These are phyloP conservation scores for Pelecanus crispus DNA, from an alignment of 2,113 vertebrate species.

Conservation along the genomic window DNA sequence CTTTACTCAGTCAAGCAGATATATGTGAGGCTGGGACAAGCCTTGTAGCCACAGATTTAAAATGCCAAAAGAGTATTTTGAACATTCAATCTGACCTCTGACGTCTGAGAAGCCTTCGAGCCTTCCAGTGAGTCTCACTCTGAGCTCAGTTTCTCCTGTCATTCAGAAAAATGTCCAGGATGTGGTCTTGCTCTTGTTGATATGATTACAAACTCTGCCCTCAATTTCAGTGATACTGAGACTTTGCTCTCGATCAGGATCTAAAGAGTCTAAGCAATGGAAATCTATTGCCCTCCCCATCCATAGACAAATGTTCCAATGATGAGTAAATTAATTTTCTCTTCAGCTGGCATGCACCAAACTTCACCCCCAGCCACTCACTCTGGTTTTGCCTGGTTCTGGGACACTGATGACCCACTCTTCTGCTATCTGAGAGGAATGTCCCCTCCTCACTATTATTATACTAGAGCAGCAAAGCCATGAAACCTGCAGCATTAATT, in stretches of 20 bases:
- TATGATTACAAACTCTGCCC: neutral
- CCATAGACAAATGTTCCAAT: neutral
- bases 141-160: neutral
- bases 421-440: neutral
- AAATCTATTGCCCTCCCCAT: neutral
- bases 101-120: neutral
- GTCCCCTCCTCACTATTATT: neutral
- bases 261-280: neutral
- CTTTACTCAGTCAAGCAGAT: neutral
- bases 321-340: neutral
- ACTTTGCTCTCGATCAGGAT: neutral
- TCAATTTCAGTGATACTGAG: neutral
- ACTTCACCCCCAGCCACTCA: neutral
- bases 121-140: neutral
- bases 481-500: neutral
- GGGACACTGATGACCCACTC: neutral
- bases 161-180: neutral
- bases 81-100: neutral
- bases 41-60: neutral
- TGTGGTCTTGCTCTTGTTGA: neutral
- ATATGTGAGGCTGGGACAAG: neutral
- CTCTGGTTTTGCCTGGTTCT: neutral
- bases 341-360: neutral
- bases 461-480: neutral
- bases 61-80: neutral